Evolutionary conservation across 2,113 vertebrate genomes (phyloP).

Genomic region (Serilophus lunatus): DNA sequence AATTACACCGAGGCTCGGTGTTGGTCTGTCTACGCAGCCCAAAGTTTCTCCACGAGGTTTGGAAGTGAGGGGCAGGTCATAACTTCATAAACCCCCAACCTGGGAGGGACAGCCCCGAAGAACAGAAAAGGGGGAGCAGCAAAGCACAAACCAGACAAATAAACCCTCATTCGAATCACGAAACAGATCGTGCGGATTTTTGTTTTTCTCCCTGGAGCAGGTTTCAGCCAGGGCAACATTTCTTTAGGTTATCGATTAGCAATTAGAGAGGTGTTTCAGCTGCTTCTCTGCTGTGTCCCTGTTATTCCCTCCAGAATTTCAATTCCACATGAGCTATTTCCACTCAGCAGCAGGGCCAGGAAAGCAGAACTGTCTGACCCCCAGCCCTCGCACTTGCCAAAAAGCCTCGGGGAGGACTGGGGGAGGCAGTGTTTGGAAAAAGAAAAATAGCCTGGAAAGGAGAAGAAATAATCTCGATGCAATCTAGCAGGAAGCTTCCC

Average conservation of each 20-base stretch:
- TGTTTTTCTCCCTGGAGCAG: neutral
- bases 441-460: neutral
- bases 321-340: neutral
- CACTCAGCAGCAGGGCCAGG: neutral
- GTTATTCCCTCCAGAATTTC: constrained; percentile 20
- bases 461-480: neutral
- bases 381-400: neutral
- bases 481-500: neutral
- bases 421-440: neutral
- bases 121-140: neutral
- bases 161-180: neutral
- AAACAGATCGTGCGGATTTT: neutral
- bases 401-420: neutral
- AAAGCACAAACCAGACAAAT: neutral
- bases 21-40: neutral
- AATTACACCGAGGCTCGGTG: constrained; percentile 57
- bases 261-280: constrained; percentile 55
- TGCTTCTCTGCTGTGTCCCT: neutral
- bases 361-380: neutral
- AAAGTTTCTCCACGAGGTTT: neutral
- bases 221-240: constrained; percentile 40
- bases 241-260: constrained; percentile 56
- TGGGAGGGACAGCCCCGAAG: neutral
- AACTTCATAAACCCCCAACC: neutral
- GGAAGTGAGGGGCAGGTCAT: neutral